Evolutionary conservation across 2,888 invertebrate species (phyloP).

Genomic region (Pollenia amentaria): DNA sequence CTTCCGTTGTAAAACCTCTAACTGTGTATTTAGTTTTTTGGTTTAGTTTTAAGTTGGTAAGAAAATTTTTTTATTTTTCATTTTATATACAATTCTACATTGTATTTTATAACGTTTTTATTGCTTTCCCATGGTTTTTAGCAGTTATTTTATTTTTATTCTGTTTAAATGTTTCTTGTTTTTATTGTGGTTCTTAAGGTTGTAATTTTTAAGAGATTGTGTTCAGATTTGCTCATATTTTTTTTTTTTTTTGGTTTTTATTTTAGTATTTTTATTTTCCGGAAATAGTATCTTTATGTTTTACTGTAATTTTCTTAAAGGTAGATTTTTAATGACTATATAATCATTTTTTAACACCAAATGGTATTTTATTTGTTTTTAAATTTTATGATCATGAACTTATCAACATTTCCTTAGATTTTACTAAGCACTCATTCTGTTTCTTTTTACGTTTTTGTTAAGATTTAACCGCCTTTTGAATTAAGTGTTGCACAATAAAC

Average conservation of each 20-base stretch:
- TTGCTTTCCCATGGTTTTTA: conserved; percentile 27
- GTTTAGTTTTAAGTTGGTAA: not conserved
- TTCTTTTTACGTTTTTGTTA: not conserved
- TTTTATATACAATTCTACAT: conserved; percentile 12
- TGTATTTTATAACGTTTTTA: conserved; percentile 29
- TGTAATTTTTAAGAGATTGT: conserved; percentile 17
- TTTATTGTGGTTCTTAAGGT: conserved; percentile 24
- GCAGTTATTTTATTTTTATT: conserved; percentile 15
- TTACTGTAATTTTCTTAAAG: not conserved
- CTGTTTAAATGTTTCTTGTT: conserved; percentile 13
- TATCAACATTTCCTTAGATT: conserved; percentile 5
- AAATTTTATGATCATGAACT: not conserved
- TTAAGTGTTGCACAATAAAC: no score
- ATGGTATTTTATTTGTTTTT: not conserved
- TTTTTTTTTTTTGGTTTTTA: conserved; percentile 16
- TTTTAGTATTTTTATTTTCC: not conserved
- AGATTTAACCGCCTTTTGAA: not conserved
- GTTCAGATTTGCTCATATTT: not conserved
- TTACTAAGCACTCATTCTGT: not conserved
- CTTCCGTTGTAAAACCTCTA: not conserved
- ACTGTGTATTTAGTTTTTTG: not conserved
- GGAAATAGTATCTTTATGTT: not conserved
- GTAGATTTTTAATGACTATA: conserved; percentile 14
- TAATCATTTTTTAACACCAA: not conserved
- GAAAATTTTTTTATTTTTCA: conserved; percentile 6